A percentile compares a stretch with the other conserved stretches of the same genome.
Conservation (phyloP, 2,888 invertebrate species). For the Allacma fusca region DNA sequence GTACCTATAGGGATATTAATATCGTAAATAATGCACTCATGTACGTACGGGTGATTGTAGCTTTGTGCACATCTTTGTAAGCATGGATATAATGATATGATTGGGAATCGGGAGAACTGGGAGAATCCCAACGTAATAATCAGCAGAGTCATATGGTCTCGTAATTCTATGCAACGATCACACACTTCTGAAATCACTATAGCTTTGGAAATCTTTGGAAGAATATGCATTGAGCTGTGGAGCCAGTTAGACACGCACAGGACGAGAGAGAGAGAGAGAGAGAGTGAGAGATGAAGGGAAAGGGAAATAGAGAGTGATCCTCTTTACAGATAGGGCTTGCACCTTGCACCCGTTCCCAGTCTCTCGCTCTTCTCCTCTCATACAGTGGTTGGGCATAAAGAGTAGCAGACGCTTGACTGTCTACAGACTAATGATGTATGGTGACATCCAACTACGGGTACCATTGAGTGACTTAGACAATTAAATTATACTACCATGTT, state of each 20-base stretch:
- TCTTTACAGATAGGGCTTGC: not conserved
- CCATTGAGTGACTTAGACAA: constrained; percentile 27
- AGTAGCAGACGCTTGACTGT: not conserved
- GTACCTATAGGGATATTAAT: too few relatives aligned
- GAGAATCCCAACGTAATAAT: too few relatives aligned
- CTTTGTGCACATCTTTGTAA: too few relatives aligned
- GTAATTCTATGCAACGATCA: too few relatives aligned
- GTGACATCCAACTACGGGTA: not conserved
- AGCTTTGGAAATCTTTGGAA: too few relatives aligned
- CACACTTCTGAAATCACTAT: too few relatives aligned
- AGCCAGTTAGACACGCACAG: too few relatives aligned
- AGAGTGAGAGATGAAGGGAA: not conserved
- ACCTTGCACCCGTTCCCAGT: not conserved
- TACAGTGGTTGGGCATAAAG: not conserved
- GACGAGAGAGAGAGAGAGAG: not conserved
- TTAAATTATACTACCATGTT: constrained; percentile 16
- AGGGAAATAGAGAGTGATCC: not conserved
- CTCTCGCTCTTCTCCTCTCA: not conserved
- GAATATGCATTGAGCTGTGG: not conserved
- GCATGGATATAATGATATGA: too few relatives aligned
- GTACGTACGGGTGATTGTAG: too few relatives aligned
- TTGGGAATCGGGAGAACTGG: too few relatives aligned
- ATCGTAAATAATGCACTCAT: too few relatives aligned
- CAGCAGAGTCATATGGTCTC: too few relatives aligned
- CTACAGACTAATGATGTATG: not conserved